Evolutionary conservation across 2,888 invertebrate genomes (phyloP), one percentile per base, ranked within the genome.

Genomic region (Xestia rhomboidea): DNA sequence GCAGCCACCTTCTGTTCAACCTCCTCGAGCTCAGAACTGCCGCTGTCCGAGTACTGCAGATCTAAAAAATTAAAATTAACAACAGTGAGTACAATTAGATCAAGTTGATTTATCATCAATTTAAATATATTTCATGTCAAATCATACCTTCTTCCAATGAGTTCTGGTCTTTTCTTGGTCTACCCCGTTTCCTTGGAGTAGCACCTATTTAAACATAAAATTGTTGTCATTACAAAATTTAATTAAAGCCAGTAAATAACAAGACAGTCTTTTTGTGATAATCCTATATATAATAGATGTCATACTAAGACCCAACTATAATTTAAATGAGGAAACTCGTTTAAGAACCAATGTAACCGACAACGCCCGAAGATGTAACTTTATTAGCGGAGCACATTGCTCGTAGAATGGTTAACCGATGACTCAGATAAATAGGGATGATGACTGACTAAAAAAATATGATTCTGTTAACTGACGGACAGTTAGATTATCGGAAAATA

Each of bases 141-240:
- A 7, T 15, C n/a, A 94, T 96, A 98, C 98, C 98, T 97, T 98
- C 98, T 95, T 98, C 98, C 88, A 98, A 96, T 87, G 98, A 97
- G 93, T 98, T 97, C 91, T 98, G 97, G 90, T 98, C 98, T 85
- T 95, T 96, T 75, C 92, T 94, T 21, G 96, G 96, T 72, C 96
- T 92, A 57, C 95, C 96, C 13, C 97, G 95, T 83, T 96, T 97
- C 46, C 95, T 93, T 5, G 95, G 95, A 6, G 95, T 93, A 13
- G 93, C 96, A 71, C 94, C 95, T 95, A 51, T 8, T 44, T 77
- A 62, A 30, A 75, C 15, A 0, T 41, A 38, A 49, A 60, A 57
- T 34, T 41, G 13, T 18, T 13, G 30, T 13, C 24, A 18, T 34
- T 62, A 21, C 30, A 62, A 30, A 30, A 62, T 34, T 27, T 18